Evolutionary conservation across 1,140 invertebrate species (phyloP).

Genomic region (Drosophila ironensis): DNA sequence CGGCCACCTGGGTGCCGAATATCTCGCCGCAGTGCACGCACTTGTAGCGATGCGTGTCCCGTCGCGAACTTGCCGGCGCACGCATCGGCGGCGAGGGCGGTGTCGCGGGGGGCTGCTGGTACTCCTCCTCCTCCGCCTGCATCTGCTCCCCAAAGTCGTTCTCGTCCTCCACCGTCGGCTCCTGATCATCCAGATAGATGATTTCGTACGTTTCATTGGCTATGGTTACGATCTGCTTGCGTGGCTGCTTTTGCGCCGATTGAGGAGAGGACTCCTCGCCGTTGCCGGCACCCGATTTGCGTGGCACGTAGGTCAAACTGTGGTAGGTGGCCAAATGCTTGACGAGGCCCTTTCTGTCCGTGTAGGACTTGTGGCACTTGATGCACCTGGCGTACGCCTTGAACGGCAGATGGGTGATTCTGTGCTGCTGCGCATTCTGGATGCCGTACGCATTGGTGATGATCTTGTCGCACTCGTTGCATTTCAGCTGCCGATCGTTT

Average conservation of each 20-base stretch:
- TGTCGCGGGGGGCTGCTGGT: conserved; percentile 12
- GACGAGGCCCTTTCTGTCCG: conserved; percentile 72
- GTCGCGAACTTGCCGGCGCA: not conserved
- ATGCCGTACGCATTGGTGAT: conserved; percentile 78
- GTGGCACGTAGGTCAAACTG: conserved; percentile 45
- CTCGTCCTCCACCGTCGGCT: conserved; percentile 42
- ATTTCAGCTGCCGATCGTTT: conserved; percentile 67
- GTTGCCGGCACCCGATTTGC: conserved; percentile 4
- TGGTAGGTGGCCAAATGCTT: conserved; percentile 72
- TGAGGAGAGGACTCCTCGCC: not conserved
- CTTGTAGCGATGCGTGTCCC: conserved; percentile 44
- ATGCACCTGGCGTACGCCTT: conserved; percentile 72
- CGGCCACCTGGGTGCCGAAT: conserved; percentile 49
- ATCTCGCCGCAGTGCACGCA: conserved; percentile 64
- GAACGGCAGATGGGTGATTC: conserved; percentile 69
- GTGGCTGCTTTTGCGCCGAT: conserved; percentile 20
- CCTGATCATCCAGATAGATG: conserved; percentile 64
- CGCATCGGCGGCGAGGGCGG: not conserved
- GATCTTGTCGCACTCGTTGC: conserved; percentile 71
- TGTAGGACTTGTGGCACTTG: conserved; percentile 71
- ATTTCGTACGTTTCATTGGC: conserved; percentile 74
- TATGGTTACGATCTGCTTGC: conserved; percentile 61
- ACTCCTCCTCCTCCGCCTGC: conserved; percentile 66
- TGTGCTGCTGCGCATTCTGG: conserved; percentile 77
- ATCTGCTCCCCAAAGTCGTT: conserved; percentile 70